Base-by-base conservation (phyloP, 2,797 vertebrate genomes). In the Crenuchus spilurus region DNA sequence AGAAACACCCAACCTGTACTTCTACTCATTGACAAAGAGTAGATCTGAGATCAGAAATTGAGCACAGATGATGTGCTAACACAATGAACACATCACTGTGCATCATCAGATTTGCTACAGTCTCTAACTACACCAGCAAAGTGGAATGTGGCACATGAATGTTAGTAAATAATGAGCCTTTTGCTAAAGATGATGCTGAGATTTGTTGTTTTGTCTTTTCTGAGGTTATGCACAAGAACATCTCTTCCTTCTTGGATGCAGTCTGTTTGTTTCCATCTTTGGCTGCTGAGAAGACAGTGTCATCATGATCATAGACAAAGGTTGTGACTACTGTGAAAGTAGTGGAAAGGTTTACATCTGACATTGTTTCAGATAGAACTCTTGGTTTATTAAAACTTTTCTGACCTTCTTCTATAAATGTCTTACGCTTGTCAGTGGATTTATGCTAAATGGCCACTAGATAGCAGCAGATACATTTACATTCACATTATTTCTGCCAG, bases 241-340 rank as follows among this genome's bases (percentile, higher is more conserved):
- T 33, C 63, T 81, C 57, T 24, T 78, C 37, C 70, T 86, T 16
- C 70, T 86, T n/a, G 54, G 74, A 64, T 83, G 83, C 75, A 74
- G 72, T 62, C 64, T 84, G 35, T 71, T 80, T 74, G 54, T 74
- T 20, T 81, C 72, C 26, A 42, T 80, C 24, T 81, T 74, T 35
- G 76, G 71, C 39, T 78, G 63, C 62, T 71, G 33, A 57, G 46
- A 73, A 1, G 13, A 48, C 22, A 57, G 44, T 57, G 22, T 52
- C 10, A 9, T 60, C n/a, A 18, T 41, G 24, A 46, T 14, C 35
- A 18, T 13, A n/a, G 41, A 62, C 13, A 18, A n/a, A n/a, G n/a
- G n/a, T n/a, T n/a, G n/a, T 41, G n/a, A 28, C 30, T 41, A 18
- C 46, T 49, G 18, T 37, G 33, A 22, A 41, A 61, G 4, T 41